Evolutionary conservation across 2,113 vertebrate genomes (phyloP).

Genomic region (Neolamprologus sp.): DNA sequence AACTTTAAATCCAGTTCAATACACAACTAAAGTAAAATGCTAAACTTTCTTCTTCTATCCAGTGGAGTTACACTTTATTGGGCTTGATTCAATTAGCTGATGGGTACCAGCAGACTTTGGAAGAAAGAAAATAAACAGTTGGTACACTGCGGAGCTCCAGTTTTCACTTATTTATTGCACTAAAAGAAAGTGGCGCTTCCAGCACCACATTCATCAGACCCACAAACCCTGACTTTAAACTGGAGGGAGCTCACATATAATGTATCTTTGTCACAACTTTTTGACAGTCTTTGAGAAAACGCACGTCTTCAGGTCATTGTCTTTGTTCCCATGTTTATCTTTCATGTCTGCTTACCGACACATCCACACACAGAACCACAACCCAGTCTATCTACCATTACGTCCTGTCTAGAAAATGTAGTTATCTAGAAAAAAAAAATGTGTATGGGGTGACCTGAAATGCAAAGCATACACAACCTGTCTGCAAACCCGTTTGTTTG

Average conservation of each 20-base stretch:
- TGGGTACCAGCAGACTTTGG: not conserved
- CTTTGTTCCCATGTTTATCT: not conserved
- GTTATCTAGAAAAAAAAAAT: not conserved
- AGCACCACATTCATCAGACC: not conserved
- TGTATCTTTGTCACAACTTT: not conserved
- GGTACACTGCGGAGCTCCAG: not conserved
- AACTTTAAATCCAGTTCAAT: not conserved
- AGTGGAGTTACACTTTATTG: not conserved
- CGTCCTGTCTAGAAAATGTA: not conserved
- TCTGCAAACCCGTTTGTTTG: not conserved
- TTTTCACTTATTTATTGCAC: not conserved
- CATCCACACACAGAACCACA: not conserved
- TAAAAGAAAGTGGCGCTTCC: not conserved
- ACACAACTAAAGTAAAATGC: not conserved
- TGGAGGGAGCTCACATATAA: not conserved
- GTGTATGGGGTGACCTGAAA: not conserved
- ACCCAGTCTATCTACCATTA: not conserved
- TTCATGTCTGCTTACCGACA: not conserved
- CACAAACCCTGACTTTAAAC: not conserved
- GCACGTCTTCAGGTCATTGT: fast-evolving
- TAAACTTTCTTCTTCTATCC: not conserved
- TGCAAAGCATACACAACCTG: not conserved
- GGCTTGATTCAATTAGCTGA: not conserved
- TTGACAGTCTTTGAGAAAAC: not conserved
- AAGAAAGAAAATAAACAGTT: not conserved